Percentiles rank a stretch among this genome's conserved stretches.
Conservation (phyloP, 2,113 vertebrate species). For the Elachura formosa region DNA sequence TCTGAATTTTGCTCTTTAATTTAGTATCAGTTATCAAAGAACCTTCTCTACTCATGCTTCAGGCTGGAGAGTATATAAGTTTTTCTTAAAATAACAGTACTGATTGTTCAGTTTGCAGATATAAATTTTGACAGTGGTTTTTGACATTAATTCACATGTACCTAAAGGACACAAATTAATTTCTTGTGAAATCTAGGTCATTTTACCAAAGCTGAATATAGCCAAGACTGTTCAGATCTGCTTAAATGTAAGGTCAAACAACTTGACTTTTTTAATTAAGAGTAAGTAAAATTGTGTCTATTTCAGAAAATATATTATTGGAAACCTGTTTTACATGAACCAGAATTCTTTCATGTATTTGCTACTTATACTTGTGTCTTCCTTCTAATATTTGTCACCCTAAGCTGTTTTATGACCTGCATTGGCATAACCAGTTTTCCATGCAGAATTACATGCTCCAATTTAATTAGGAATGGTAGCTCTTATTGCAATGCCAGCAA, state of each 20-base stretch:
- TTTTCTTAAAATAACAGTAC: not conserved
- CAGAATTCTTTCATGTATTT: not conserved
- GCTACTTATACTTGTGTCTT: not conserved
- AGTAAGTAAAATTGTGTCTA: not conserved
- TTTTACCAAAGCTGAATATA: not conserved
- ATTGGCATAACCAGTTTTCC: not conserved
- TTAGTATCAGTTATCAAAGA: not conserved
- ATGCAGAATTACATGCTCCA: not conserved
- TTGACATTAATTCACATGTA: not conserved
- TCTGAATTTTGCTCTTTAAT: not conserved
- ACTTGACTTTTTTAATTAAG: not conserved
- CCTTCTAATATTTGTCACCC: not conserved
- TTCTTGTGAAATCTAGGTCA: not conserved
- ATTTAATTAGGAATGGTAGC: conserved; percentile 19
- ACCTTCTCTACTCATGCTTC: not conserved
- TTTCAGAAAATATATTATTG: not conserved
- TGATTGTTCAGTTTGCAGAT: not conserved
- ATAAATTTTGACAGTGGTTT: not conserved
- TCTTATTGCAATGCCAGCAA: conserved; percentile 1
- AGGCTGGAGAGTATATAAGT: not conserved
- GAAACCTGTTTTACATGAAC: not conserved
- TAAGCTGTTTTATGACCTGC: not conserved
- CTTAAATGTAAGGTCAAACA: not conserved
- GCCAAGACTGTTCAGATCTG: not conserved
- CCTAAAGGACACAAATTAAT: not conserved